phyloP scores from a whole-genome alignment of 2,797 vertebrate species.

The Channa striata region DNA sequence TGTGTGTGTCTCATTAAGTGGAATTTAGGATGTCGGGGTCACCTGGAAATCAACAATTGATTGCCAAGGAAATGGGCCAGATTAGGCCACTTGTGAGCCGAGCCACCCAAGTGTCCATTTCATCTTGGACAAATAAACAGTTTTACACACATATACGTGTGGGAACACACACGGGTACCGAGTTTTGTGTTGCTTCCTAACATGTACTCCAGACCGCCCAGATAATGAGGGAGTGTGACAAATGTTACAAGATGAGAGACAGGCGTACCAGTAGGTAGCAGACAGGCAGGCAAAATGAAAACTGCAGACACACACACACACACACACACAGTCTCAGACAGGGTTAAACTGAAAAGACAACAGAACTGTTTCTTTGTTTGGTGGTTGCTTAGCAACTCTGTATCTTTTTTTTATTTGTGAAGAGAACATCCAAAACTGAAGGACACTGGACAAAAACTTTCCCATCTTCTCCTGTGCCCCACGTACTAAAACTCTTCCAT shows the following conservation, averaged over 20 bases:
- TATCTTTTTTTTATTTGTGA: slow-evolving; percentile 28
- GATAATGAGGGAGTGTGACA: slow-evolving; percentile 51
- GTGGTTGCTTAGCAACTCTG: slow-evolving; percentile 65
- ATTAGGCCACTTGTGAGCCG: slow-evolving; percentile 53
- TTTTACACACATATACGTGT: neutral
- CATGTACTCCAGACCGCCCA: slow-evolving; percentile 34
- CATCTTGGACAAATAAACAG: slow-evolving; percentile 41
- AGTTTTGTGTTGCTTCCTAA: slow-evolving; percentile 24
- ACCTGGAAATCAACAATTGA: slow-evolving; percentile 76
- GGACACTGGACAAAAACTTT: slow-evolving; percentile 13
- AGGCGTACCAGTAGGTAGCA: slow-evolving; percentile 44
- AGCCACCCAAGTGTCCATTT: slow-evolving; percentile 53
- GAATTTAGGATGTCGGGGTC: slow-evolving; percentile 54
- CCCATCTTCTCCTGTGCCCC: neutral
- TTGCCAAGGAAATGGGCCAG: slow-evolving; percentile 69
- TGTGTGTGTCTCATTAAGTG: slow-evolving; percentile 57
- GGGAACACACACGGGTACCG: neutral
- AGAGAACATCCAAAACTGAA: slow-evolving; percentile 40
- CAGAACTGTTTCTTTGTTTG: slow-evolving; percentile 56
- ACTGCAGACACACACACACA: slow-evolving; percentile 16
- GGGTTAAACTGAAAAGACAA: slow-evolving; percentile 44
- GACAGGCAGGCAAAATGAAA: slow-evolving; percentile 31
- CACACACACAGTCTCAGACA: slow-evolving; percentile 10
- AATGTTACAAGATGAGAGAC: slow-evolving; percentile 47
- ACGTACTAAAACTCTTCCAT: neutral